Base-by-base conservation (phyloP, 2,113 vertebrate species). In the Struthio camelus region DNA sequence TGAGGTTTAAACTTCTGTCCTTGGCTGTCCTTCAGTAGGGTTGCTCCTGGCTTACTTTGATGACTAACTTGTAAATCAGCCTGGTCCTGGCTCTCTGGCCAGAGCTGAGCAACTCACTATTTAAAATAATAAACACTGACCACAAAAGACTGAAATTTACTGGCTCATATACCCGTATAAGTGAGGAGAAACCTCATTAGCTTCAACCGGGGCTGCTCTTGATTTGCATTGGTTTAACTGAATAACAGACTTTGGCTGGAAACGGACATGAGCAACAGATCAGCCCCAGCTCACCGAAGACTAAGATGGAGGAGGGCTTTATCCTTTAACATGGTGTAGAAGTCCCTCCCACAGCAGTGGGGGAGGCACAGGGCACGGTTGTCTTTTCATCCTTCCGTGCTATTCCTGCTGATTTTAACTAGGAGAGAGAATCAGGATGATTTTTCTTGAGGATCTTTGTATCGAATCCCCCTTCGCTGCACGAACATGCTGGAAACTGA, bases 191-290 rank as follows among this genome's bases (percentile, higher is more conserved):
- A 81, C 14, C 40, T 82, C 62, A 78, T 36, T 36, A 58, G 1
- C 62, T 93, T 91, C 64, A 15, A 66, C 72, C 69, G 61, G 67
- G 87, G 42, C 91, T 72, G 82, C 32, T 95, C n/a, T 76, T 96
- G 71, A 96, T 97, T 97, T 97, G 93, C 95, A 95, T 95, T 95
- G 87, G 85, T 94, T 95, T 97, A 97, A 96, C 93, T 78, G 89
- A 95, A 93, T 94, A 95, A 94, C 89, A 95, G 87, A 85, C 82
- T 93, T 80, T 67, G 76, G 1, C 81, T 96, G 76, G 81, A 95
- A 91, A 85, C 67, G 79, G 79, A 73, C 4, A 1, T 1, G 5
- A 94, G 17, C 36, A 89, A 54, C 54, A 90, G 83, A 93, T 65
- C 61, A 87, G 44, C 44, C 56, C 38, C 53, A 62, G 40, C 18